A percentile compares a stretch with the other conserved stretches of the same genome.
These are phyloP conservation scores for Thalassarche chlororhynchos DNA, from an alignment of 2,113 vertebrate species.

Conservation along the genomic window DNA sequence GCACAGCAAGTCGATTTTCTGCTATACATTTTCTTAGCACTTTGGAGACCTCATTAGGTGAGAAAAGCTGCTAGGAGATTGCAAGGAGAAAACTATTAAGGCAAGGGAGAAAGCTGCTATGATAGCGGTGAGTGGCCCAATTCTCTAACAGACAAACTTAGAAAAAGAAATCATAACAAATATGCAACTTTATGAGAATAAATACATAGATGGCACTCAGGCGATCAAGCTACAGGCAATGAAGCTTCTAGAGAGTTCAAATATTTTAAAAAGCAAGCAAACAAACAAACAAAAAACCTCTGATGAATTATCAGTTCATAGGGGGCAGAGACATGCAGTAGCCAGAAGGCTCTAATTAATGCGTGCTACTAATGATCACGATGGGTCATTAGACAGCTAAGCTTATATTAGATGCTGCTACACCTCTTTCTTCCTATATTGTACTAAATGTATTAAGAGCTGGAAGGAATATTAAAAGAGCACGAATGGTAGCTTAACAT, in stretches of 20 bases:
- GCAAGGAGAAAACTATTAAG: not conserved
- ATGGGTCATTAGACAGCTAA: not conserved
- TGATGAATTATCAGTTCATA: not conserved
- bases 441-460: not conserved
- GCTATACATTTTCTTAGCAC: not conserved
- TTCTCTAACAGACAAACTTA: not conserved
- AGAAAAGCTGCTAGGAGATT: constrained; percentile 18
- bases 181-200: not conserved
- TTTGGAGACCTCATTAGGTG: constrained; percentile 32
- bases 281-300: not conserved
- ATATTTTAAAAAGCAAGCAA: not conserved
- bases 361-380: not conserved
- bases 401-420: not conserved
- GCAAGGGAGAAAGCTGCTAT: not conserved
- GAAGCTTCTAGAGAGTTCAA: not conserved
- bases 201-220: not conserved
- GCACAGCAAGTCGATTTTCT: not conserved
- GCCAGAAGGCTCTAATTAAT: constrained; percentile 7
- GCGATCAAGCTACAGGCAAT: not conserved
- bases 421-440: not conserved
- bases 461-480: not conserved
- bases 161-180: constrained; percentile 4
- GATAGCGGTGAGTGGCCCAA: not conserved
- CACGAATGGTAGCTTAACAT: not conserved
- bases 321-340: not conserved